Evolutionary conservation across 2,797 vertebrate species (phyloP), one percentile per base, ranked within the genome.

Genomic region (Craterocephalus amniculus): DNA sequence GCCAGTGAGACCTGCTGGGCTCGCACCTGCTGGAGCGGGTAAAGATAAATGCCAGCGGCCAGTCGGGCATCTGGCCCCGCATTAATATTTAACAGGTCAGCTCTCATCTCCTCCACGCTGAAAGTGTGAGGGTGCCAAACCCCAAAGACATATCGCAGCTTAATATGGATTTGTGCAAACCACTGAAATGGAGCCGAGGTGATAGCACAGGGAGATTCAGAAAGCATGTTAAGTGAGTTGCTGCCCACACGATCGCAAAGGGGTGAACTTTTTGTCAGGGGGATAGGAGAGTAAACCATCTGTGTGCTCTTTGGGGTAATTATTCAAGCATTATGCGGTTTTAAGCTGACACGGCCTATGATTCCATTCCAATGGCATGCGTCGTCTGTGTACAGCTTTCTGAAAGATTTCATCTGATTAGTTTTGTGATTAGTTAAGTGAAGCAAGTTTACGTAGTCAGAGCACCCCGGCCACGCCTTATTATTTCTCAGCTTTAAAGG

Each of bases 31-130:
- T 78, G 83, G 66, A 89, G 80, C 81, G 79, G 79, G 88, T 88
- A 87, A 87, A 92, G 91, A 92, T 92, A 89, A 93, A 92, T 91
- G 86, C 91, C 88, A 83, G 78, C 58, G 82, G 88, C 84, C 87
- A 87, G 76, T 81, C 81, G 66, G 86, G 88, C 88, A 81, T 90
- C 87, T 89, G 83, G 79, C 62, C 77, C 59, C 0, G 49, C 88
- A 92, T 93, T 91, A 93, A 93, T 92, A 94, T 93, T 93, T 86
- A 92, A 91, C 88, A 89, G 81, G 76, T 80, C 31, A 4, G 77
- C 90, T 90, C 89, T 90, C 92, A 89, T 91, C 88, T 88, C 81
- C 73, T 78, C 79, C 74, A 43, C 36, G 29, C 70, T 70, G 75
- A 88, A 87, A 81, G 87, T 84, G 78, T 61, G 71, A 81, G 86